Evolutionary conservation across 2,888 invertebrate species (phyloP), one percentile per base, ranked within the genome.

Genomic region (Hirtodrosophila alboralis): DNA sequence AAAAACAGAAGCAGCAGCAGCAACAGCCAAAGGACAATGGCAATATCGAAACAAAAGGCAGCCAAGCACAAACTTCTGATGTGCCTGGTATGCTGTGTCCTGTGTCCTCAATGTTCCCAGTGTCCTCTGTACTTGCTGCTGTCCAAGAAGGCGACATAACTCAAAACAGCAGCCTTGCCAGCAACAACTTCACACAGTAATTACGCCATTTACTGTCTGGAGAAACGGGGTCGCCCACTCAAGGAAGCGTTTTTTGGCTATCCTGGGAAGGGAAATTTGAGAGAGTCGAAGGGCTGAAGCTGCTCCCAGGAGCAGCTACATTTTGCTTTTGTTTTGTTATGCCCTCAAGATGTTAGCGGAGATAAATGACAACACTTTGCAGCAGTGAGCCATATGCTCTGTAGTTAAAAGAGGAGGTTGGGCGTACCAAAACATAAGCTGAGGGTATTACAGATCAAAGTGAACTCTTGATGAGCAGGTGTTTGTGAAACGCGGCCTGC

Each of bases 201-300:
- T 81, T 81, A 81, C 86, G 80, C 78, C 86, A 84, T 81, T 81
- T 86, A 86, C 84, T 84, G 86, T 77, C 78, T 68, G 36, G 18
- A 53, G 45, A 83, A 85, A 80, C 63, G 84, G 73, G 78, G 78
- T 85, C 78, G 83, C 72, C 78, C 76, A 85, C 76, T 79, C 72
- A 57, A 70, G 75, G 60, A 84, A 81, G 41, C 48, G 53, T 63
- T 69, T 75, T 84, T 81, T 31, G 77, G 74, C 56, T 53, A 54
- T 75, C 57, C 74, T n/a, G 31, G 26, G n/a, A n/a, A n/a, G 28
- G 40, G 13, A 13, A 10, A 14, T 21, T 33, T 7, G 38, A 26
- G 27, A 21, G 21, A 27, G 62, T 14, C 7, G n/a, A 10, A n/a
- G 33, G 21, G 34, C 27, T 1, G 33, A 53, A 53, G 49, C 52